These are phyloP conservation scores for Pogonocherus hispidulus DNA, from an alignment of 2,888 invertebrate species.

Conservation along the genomic window DNA sequence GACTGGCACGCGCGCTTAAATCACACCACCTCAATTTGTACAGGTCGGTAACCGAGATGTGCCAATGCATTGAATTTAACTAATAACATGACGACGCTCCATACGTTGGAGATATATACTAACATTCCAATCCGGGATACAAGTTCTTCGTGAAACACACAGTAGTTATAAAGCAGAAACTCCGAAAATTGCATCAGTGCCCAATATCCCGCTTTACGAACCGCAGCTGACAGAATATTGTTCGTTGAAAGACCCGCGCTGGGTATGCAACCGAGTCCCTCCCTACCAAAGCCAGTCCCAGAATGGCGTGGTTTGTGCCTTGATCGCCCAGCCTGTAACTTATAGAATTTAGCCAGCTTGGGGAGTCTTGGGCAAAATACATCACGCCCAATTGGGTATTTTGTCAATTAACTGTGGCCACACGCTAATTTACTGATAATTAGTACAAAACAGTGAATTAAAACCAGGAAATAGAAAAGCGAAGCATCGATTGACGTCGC, in stretches of 20 bases:
- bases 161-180: too few species aligned
- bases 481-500: conserved; percentile 49
- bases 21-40: too few species aligned
- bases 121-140: too few species aligned
- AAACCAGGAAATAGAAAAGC: conserved; percentile 30
- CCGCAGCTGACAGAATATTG: conserved; percentile 49
- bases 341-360: conserved; percentile 53
- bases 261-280: conserved; percentile 49
- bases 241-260: conserved; percentile 51
- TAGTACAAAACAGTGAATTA: conserved; percentile 35
- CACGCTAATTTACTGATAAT: conserved; percentile 32
- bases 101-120: too few species aligned
- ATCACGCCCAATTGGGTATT: conserved; percentile 51
- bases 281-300: conserved; percentile 63
- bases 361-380: conserved; percentile 51
- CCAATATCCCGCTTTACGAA: background rate
- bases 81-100: too few species aligned
- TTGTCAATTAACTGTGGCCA: conserved; percentile 47
- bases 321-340: conserved; percentile 68
- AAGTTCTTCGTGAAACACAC: too few species aligned
- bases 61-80: too few species aligned
- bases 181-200: too few species aligned
- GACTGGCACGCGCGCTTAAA: too few species aligned
- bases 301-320: conserved; percentile 68
- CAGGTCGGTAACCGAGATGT: too few species aligned